Conservation (phyloP, 2,797 vertebrate species). For the Apogon hyalosoma region DNA sequence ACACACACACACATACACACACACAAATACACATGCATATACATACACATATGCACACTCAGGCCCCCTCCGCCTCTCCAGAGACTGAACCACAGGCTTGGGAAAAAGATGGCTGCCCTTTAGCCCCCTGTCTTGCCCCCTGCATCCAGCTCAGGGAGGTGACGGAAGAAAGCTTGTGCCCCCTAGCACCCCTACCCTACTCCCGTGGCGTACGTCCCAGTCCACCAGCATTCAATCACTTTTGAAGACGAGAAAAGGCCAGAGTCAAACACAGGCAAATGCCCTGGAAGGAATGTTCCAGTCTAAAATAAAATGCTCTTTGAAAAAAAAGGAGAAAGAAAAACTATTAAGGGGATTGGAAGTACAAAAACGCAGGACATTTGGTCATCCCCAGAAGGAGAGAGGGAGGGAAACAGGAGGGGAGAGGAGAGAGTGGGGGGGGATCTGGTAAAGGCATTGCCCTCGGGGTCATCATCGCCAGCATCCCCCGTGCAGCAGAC, state of each 20-base stretch:
- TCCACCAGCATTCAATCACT: slow-evolving; percentile 76
- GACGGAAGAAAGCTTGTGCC: slow-evolving; percentile 81
- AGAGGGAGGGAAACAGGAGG: slow-evolving; percentile 18
- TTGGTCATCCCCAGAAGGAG: slow-evolving; percentile 55
- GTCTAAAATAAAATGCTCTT: slow-evolving; percentile 80
- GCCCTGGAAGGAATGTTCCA: slow-evolving; percentile 84
- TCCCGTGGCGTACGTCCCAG: slow-evolving; percentile 76
- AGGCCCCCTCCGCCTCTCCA: slow-evolving; percentile 64
- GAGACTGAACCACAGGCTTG: slow-evolving; percentile 81
- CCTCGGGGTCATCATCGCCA: slow-evolving; percentile 78
- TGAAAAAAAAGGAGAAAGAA: slow-evolving; percentile 19
- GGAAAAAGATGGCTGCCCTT: slow-evolving; percentile 86
- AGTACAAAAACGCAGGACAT: slow-evolving; percentile 68
- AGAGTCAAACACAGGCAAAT: slow-evolving; percentile 80
- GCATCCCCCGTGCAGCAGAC: slow-evolving; percentile 51
- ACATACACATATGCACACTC: slow-evolving; percentile 37
- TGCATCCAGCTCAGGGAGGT: slow-evolving; percentile 80
- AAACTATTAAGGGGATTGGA: slow-evolving; percentile 37
- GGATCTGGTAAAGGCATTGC: slow-evolving; percentile 92
- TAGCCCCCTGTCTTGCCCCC: slow-evolving; percentile 73
- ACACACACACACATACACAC: slow-evolving; percentile 32
- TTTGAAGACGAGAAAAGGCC: slow-evolving; percentile 74
- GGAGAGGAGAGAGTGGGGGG: slow-evolving; percentile 12
- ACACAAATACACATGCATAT: slow-evolving; percentile 42
- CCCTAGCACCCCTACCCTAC: slow-evolving; percentile 60